These are phyloP conservation scores for Solenodon paradoxus DNA, from an alignment of 2,113 vertebrate species.

Conservation along the genomic window DNA sequence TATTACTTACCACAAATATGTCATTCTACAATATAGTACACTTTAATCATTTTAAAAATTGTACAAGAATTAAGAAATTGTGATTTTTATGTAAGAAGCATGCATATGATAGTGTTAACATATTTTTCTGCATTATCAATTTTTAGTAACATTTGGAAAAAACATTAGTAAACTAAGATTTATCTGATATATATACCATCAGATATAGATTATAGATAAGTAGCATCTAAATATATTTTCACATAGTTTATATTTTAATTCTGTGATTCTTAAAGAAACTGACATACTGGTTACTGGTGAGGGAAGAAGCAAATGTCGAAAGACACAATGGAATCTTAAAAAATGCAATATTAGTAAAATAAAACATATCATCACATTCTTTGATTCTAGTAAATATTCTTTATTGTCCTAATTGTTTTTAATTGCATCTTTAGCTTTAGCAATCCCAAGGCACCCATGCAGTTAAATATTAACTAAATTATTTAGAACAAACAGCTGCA, in stretches of 20 bases:
- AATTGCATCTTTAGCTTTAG: conserved; percentile 43
- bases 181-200: background rate
- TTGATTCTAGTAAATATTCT: background rate
- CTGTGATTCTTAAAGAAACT: background rate
- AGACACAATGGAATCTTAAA: background rate
- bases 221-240: background rate
- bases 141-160: background rate
- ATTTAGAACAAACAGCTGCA: conserved; percentile 41
- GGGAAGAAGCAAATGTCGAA: background rate
- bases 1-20: background rate
- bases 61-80: background rate
- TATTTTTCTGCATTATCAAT: background rate
- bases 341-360: background rate
- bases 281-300: background rate
- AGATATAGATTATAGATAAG: background rate
- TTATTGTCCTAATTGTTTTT: conserved; percentile 38
- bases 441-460: background rate
- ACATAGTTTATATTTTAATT: background rate
- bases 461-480: conserved; percentile 55
- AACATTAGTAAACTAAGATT: background rate
- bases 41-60: background rate
- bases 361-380: background rate
- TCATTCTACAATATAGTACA: background rate
- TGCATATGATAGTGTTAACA: background rate
- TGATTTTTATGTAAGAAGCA: background rate